Evolutionary conservation across 1,140 invertebrate genomes (phyloP), one percentile per base, ranked within the genome.

Genomic region (fruit fly (Drosophila melanogaster)): DNA sequence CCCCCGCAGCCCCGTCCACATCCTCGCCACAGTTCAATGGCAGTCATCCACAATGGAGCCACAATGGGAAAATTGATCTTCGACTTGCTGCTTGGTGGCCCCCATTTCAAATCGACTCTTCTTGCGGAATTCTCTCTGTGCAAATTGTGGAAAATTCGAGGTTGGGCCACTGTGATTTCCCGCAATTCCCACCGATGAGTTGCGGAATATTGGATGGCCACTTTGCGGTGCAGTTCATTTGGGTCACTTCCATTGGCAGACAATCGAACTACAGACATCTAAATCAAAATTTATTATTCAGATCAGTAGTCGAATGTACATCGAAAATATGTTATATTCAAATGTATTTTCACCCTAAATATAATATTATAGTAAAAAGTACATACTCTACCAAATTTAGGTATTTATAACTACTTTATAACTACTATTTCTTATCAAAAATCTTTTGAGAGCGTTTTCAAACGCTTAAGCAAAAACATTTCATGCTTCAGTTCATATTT

Each of bases 51-150:
- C 15, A 30, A 30, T 30, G 26, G 6, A 7, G 26, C 44, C 44
- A 53, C 64, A 67, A 60, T 37, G 46, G 50, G 56, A 50, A 74
- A 64, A 74, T 74, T 64, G 70, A 74, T 74, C 62, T 74, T 37
- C 30, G 19, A 17, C 30, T 37, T 24, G 8, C 30, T 38, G 37
- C 43, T 35, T 11, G 59, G 41, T 19, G 14, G 49, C 49, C 24
- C 10, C 11, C 33, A 62, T 56, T 49, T 30, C 24, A 12, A 17
- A 15, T 33, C 4, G 12, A 10, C 30, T 30, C 58, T 22, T 17
- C 62, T 50, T 35, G 50, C 3, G 37, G 54, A 14, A 41, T 50
- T 17, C 24, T 11, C 40, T 38, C 37, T 41, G 41, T 35, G 43
- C 51, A 50, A 65, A 66, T 66, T 66, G 44, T 26, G 14, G 15